Base-by-base conservation (phyloP, 2,113 vertebrate species). In the Sitta europaea region DNA sequence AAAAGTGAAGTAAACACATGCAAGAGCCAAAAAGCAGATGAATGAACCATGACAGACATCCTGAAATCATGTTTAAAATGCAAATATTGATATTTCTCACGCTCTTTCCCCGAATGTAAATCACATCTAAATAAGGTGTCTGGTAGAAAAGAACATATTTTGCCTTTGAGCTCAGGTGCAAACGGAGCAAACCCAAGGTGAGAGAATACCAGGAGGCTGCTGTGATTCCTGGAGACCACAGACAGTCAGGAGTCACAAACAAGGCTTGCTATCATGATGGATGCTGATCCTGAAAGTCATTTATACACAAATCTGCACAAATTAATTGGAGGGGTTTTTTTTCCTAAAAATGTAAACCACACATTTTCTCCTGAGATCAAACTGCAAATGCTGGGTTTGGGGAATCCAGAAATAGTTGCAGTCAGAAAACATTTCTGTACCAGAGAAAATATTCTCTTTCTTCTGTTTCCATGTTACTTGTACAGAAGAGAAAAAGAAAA, bases 41-140 rank as follows among this genome's bases (percentile, higher is more conserved):
- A 97, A 95, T 93, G 66, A 96, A 54, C 68, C 83, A 81, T 0
- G 0, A 35, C 74, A 89, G 85, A 74, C 66, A 84, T 71, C 73
- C 88, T 82, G 53, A 92, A 90, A 89, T 94, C 73, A 80, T 58
- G 79, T 70, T 95, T 74, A 35, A 94, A 96, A 95, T 91, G 89
- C 85, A 94, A 92, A 91, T 89, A 90, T 62, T 95, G 87, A n/a
- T 93, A 88, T 91, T 97, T 81, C 50, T 84, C 90, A 83, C 13
- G 35, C 71, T 90, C 84, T 45, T 73, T 42, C 50, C 51, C 42
- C 23, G 3, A 68, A 58, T 92, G 91, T 93, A 94, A 96, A 93
- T 94, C 85, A 89, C 15, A 36, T 42, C 81, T 94, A 72, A 96
- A 75, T 75, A 74, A 91, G 71, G 87, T 50, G 10, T 71, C 75